Conservation (phyloP, 2,888 invertebrate species). For the Eristalis tenax region DNA sequence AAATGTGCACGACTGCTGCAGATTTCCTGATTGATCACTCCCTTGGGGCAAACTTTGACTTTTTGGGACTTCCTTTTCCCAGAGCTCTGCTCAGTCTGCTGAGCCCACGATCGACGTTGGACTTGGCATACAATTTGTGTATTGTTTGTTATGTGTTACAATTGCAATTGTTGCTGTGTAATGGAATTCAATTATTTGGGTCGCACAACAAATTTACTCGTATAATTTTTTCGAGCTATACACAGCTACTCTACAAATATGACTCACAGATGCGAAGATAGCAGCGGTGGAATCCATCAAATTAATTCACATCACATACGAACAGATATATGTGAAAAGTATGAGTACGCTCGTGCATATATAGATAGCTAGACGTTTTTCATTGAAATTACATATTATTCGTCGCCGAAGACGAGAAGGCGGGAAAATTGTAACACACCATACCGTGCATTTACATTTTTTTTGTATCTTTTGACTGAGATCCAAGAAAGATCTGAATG, state of each 20-base stretch:
- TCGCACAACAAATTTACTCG: slow-evolving; percentile 20
- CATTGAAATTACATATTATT: slow-evolving; percentile 29
- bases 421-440: slow-evolving; percentile 64
- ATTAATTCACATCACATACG: slow-evolving; percentile 64
- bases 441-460: slow-evolving; percentile 12
- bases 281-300: slow-evolving; percentile 26
- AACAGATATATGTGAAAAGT: background rate
- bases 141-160: slow-evolving; percentile 23
- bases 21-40: slow-evolving; percentile 70
- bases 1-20: slow-evolving; percentile 58
- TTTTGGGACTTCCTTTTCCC: slow-evolving; percentile 44
- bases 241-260: slow-evolving; percentile 14
- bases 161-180: slow-evolving; percentile 49
- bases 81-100: background rate
- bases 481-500: slow-evolving; percentile 41
- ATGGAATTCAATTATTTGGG: slow-evolving; percentile 32
- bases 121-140: background rate
- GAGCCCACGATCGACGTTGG: background rate
- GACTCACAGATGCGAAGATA: slow-evolving; percentile 36
- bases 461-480: slow-evolving; percentile 54
- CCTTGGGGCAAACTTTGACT: slow-evolving; percentile 40
- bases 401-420: slow-evolving; percentile 33
- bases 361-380: background rate
- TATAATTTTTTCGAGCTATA: no score
- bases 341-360: background rate